Conservation (phyloP, 2,797 vertebrate genomes). For the Sebastes glaucus region DNA sequence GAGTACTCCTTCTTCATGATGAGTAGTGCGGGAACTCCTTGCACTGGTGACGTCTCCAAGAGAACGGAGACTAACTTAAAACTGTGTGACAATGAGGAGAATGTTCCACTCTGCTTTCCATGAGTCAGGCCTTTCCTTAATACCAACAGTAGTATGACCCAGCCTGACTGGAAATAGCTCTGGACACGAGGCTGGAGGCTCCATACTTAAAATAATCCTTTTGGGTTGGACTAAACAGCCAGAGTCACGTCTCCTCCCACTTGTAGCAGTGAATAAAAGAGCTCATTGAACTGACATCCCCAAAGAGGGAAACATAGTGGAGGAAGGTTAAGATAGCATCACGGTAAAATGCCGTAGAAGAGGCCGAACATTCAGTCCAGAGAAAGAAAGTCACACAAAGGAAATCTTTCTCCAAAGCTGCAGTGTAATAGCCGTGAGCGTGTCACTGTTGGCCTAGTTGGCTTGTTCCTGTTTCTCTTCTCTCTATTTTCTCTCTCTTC, state of each 20-base stretch:
- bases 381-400: conserved; percentile 24
- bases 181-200: conserved; percentile 38
- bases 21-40: conserved; percentile 62
- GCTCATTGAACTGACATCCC: conserved; percentile 30
- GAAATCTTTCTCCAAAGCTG: conserved; percentile 29
- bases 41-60: conserved; percentile 42
- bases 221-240: conserved; percentile 15
- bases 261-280: conserved; percentile 40
- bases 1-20: conserved; percentile 8
- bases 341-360: neutral
- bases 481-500: conserved; percentile 58
- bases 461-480: conserved; percentile 54
- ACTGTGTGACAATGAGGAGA: conserved; percentile 48
- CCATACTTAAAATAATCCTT: conserved; percentile 56
- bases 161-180: conserved; percentile 52
- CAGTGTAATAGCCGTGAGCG: conserved; percentile 29
- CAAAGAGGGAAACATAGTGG: neutral
- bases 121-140: conserved; percentile 64
- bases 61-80: conserved; percentile 35
- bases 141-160: conserved; percentile 48
- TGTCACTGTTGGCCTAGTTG: conserved; percentile 71
- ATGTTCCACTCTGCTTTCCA: conserved; percentile 60
- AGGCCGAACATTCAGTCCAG: neutral
- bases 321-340: neutral
- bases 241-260: conserved; percentile 34